Evolutionary conservation across 2,113 vertebrate species (phyloP).

Genomic region (Alethe diademata): DNA sequence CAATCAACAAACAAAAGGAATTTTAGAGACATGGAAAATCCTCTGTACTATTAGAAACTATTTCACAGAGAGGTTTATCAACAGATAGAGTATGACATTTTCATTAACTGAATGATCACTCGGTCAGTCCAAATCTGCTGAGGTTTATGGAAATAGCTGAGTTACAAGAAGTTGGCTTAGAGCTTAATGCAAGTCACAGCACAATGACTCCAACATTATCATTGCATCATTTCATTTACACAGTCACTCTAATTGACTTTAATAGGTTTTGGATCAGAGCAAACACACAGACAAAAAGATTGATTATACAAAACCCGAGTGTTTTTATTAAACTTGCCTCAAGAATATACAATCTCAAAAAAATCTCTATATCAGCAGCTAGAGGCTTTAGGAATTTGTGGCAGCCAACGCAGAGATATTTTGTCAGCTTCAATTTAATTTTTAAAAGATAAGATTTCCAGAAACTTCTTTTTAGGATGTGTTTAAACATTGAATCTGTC

Average conservation of each 20-base stretch:
- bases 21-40: background rate
- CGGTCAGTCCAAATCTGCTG: slow-evolving; percentile 28
- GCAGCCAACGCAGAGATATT: background rate
- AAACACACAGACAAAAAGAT: slow-evolving; percentile 49
- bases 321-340: slow-evolving; percentile 22
- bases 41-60: background rate
- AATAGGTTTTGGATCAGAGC: slow-evolving; percentile 47
- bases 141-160: slow-evolving; percentile 16
- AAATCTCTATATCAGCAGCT: slow-evolving; percentile 20
- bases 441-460: background rate
- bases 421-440: slow-evolving; percentile 14
- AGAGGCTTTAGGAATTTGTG: slow-evolving; percentile 15
- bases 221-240: slow-evolving; percentile 53
- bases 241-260: slow-evolving; percentile 47
- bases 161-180: slow-evolving; percentile 2
- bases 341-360: background rate
- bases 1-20: background rate
- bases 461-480: background rate
- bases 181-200: slow-evolving; percentile 40
- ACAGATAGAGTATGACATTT: slow-evolving; percentile 22
- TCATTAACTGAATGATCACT: slow-evolving; percentile 43
- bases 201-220: slow-evolving; percentile 40
- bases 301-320: slow-evolving; percentile 5
- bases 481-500: background rate
- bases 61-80: slow-evolving; percentile 13